Conservation (phyloP, 1,140 invertebrate species). For the Drosophila willistoni region DNA sequence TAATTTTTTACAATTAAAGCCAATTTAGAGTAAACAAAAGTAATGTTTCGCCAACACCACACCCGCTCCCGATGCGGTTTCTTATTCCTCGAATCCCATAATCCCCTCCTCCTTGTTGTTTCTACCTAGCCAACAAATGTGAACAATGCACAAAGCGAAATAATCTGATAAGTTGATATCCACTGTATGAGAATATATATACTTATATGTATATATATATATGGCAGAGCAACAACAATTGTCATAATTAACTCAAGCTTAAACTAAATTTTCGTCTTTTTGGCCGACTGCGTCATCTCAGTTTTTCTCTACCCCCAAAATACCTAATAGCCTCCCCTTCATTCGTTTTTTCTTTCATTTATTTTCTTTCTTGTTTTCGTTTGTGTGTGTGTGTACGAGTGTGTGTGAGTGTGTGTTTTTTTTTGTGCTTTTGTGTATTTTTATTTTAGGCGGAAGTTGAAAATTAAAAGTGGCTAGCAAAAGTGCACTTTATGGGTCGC, state of each 20-base stretch:
- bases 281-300: constrained; percentile 42
- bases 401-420: neutral
- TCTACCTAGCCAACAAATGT: constrained; percentile 8
- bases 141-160: constrained; percentile 53
- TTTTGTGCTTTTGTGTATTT: neutral
- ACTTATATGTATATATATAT: constrained; percentile 35
- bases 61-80: neutral
- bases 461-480: constrained; percentile 60
- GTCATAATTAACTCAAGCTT: constrained; percentile 51
- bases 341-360: neutral
- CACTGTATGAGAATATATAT: neutral
- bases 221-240: constrained; percentile 8
- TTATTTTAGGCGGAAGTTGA: constrained; percentile 53
- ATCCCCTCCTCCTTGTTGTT: neutral
- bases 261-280: constrained; percentile 17
- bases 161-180: constrained; percentile 33
- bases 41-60: constrained; percentile 7
- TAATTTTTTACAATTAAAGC: constrained; percentile 53
- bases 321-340: neutral
- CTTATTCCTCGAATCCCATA: too few relatives aligned
- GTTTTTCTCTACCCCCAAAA: neutral
- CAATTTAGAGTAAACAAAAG: constrained; percentile 54
- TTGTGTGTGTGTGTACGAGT: neutral
- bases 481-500: constrained; percentile 67
- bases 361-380: neutral